A percentile compares a stretch with the other conserved stretches of the same genome.
phyloP scores from a whole-genome alignment of 1,140 invertebrate genomes.

The Zelostemma sp. region DNA sequence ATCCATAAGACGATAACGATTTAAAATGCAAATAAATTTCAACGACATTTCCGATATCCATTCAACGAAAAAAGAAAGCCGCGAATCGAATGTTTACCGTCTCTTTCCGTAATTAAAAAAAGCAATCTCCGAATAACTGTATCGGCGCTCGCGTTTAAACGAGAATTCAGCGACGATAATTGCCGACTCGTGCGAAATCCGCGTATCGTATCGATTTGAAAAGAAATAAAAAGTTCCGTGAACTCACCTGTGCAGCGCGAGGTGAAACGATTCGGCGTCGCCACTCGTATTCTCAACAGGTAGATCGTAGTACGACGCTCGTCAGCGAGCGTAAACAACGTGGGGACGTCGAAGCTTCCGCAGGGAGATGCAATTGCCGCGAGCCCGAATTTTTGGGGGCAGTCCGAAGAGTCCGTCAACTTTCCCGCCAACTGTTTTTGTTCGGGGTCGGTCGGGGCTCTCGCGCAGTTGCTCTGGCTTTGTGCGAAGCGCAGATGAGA shows the following conservation, averaged over 20 bases:
- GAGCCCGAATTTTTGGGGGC: not conserved
- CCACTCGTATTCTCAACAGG: slow-evolving; percentile 34
- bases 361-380: slow-evolving; percentile 12
- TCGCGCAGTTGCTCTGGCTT: not conserved
- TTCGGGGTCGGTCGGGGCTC: not conserved
- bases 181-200: too few species aligned
- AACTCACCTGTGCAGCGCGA: slow-evolving; percentile 40
- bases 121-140: too few species aligned
- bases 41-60: too few species aligned
- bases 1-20: too few species aligned
- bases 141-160: too few species aligned
- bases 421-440: too few species aligned
- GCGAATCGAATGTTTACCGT: too few species aligned
- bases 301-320: slow-evolving; percentile 25
- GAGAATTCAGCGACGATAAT: too few species aligned
- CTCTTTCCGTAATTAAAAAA: too few species aligned
- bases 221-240: slow-evolving; percentile 6
- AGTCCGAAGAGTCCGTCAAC: not conserved
- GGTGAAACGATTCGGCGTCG: slow-evolving; percentile 23
- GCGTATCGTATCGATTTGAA: not conserved
- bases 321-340: slow-evolving; percentile 32
- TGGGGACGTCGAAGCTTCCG: slow-evolving; percentile 10
- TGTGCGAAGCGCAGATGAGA: not conserved
- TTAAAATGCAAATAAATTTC: too few species aligned
- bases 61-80: too few species aligned